Conservation (phyloP, 2,113 vertebrate species). For the Bothrops jararaca region DNA sequence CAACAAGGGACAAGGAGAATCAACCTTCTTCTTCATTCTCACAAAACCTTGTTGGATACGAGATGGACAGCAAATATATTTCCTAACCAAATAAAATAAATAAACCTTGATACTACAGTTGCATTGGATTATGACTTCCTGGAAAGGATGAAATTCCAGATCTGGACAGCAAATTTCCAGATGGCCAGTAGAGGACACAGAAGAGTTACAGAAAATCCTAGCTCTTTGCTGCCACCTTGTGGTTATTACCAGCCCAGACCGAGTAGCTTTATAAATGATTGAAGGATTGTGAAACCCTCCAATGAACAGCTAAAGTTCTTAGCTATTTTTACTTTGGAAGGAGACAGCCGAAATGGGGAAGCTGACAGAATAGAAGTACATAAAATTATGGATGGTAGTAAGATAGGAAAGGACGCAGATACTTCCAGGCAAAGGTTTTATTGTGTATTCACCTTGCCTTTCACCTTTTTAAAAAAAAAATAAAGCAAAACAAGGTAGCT, state of each 20-base stretch:
- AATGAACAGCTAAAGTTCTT: background rate
- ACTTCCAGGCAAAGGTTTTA: background rate
- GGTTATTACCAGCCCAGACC: background rate
- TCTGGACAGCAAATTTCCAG: background rate
- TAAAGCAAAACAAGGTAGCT: background rate
- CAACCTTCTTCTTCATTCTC: background rate
- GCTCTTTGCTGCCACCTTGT: background rate
- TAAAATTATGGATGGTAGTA: background rate
- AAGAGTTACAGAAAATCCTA: background rate
- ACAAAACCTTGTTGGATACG: background rate
- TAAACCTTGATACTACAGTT: background rate
- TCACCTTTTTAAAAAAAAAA: background rate
- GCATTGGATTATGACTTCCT: background rate
- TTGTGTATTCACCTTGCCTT: background rate
- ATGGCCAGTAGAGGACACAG: background rate
- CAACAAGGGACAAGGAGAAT: background rate
- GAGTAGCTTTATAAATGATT: background rate
- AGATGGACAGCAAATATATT: background rate
- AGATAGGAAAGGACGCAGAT: background rate
- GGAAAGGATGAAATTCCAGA: background rate
- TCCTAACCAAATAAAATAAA: background rate
- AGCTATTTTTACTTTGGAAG: background rate
- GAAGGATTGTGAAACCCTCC: background rate
- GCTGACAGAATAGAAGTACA: background rate
- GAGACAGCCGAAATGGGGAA: background rate